Percentiles rank a stretch among this genome's conserved stretches.
Conservation (phyloP, 2,797 vertebrate genomes). For the Sebastes paucispinis region DNA sequence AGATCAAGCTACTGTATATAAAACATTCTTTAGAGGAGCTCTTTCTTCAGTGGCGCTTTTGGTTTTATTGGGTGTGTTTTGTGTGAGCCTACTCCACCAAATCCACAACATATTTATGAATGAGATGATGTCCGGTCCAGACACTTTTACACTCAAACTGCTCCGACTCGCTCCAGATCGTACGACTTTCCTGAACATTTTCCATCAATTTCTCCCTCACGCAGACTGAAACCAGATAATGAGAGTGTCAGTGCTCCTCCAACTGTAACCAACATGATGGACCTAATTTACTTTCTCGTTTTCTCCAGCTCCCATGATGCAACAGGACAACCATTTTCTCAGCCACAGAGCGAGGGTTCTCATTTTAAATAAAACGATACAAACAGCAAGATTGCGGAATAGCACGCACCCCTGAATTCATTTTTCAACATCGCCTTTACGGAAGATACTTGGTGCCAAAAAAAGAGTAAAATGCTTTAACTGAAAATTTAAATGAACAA, state of each 20-base stretch:
- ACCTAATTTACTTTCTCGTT: conserved; percentile 47
- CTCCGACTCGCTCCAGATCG: neutral
- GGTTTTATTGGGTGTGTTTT: neutral
- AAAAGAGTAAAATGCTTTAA: neutral
- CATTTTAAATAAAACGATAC: conserved; percentile 6
- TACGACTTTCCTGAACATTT: conserved; percentile 20
- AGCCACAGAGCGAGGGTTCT: neutral
- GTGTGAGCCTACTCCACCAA: neutral
- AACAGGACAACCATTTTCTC: conserved; percentile 15
- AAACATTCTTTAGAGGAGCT: neutral
- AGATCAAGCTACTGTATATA: conserved; percentile 13
- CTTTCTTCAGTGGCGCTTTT: neutral
- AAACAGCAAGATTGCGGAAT: neutral
- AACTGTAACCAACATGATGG: conserved; percentile 61
- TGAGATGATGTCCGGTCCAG: neutral
- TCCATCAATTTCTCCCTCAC: conserved; percentile 38
- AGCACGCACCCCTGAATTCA: neutral
- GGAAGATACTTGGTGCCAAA: neutral
- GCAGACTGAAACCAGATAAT: conserved; percentile 47
- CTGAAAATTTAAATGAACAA: neutral
- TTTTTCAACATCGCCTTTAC: neutral
- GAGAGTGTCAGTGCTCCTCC: conserved; percentile 58
- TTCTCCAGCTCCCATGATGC: conserved; percentile 42
- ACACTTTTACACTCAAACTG: neutral
- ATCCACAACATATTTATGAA: conserved; percentile 2